Evolutionary conservation across 2,113 vertebrate species (phyloP).

Genomic region (Protomyctophum bolini): DNA sequence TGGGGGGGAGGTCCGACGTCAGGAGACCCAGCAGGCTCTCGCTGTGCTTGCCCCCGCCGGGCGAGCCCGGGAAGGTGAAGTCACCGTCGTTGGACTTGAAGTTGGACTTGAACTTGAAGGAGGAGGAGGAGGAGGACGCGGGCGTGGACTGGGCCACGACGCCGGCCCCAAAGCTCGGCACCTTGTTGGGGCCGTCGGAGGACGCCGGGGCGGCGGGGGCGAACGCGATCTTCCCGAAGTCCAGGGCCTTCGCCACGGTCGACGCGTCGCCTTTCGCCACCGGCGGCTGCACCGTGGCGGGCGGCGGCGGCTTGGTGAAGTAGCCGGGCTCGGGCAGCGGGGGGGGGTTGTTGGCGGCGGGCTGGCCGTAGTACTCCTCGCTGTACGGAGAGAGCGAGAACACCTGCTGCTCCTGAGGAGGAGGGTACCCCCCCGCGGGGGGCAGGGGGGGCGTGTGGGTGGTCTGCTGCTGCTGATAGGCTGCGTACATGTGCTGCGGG

Average conservation of each 20-base stretch:
- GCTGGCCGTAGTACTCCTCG: constrained; percentile 90
- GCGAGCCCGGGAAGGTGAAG: constrained; percentile 90
- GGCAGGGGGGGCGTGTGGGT: constrained; percentile 93
- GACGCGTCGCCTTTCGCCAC: constrained; percentile 65
- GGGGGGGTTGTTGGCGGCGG: constrained; percentile 89
- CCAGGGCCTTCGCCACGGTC: constrained; percentile 81
- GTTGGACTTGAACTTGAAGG: constrained; percentile 97
- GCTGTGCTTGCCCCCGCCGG: constrained; percentile 76
- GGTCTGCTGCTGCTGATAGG: constrained; percentile 88
- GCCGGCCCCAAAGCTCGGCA: constrained; percentile 75
- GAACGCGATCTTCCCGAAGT: constrained; percentile 86
- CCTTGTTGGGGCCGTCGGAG: constrained; percentile 84
- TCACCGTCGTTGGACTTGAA: constrained; percentile 97
- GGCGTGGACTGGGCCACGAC: constrained; percentile 78
- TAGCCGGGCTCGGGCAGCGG: constrained; percentile 92
- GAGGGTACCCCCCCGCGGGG: constrained; percentile 76
- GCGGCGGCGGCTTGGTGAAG: constrained; percentile 86
- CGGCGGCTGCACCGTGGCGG: constrained; percentile 58
- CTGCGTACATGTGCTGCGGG: constrained; percentile 88
- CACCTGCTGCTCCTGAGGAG: constrained; percentile 84
- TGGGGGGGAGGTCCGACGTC: constrained; percentile 86
- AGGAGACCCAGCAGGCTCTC: constrained; percentile 92
- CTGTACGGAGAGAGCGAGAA: constrained; percentile 91
- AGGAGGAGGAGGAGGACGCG: constrained; percentile 79
- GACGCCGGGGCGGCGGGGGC: constrained; percentile 73